A percentile compares a stretch with the other conserved stretches of the same genome.
Conservation (phyloP, 2,797 vertebrate genomes). For the Microtus obscurus region DNA sequence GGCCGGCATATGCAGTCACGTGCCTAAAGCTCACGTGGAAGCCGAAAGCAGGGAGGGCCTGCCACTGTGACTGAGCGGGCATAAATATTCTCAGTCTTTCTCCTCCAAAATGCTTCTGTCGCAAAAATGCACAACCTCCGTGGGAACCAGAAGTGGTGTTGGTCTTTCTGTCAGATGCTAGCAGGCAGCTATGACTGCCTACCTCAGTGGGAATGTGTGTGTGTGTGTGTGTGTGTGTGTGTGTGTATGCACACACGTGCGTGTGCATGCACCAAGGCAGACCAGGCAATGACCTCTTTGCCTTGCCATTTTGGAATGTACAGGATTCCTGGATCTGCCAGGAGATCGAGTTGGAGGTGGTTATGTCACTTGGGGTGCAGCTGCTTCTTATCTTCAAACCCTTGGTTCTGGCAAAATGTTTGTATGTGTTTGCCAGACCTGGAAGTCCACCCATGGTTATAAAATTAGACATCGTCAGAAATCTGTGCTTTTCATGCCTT, state of each 20-base stretch:
- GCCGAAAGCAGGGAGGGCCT: not conserved
- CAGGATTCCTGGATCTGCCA: not conserved
- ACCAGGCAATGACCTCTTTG: not conserved
- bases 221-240: not conserved
- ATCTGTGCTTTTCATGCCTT: not conserved
- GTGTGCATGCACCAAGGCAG: not conserved
- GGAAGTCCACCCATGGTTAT: not conserved
- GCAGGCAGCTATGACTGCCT: not conserved
- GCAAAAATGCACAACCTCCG: not conserved
- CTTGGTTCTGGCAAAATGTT: constrained; percentile 31
- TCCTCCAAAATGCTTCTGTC: constrained; percentile 12
- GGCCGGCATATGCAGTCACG: constrained; percentile 33
- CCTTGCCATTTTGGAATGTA: not conserved
- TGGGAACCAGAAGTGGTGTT: not conserved
- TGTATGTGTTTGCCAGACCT: not conserved
- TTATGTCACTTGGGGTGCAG: not conserved
- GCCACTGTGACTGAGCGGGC: not conserved
- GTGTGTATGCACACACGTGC: not conserved
- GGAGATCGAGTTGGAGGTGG: not conserved
- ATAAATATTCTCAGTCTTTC: not conserved
- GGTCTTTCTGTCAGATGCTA: not conserved
- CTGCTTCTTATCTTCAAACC: constrained; percentile 13
- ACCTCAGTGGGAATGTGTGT: not conserved
- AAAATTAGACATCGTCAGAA: not conserved
- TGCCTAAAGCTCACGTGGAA: constrained; percentile 59